phyloP scores from a whole-genome alignment of 2,888 invertebrate species.

The Eilema depressum region DNA sequence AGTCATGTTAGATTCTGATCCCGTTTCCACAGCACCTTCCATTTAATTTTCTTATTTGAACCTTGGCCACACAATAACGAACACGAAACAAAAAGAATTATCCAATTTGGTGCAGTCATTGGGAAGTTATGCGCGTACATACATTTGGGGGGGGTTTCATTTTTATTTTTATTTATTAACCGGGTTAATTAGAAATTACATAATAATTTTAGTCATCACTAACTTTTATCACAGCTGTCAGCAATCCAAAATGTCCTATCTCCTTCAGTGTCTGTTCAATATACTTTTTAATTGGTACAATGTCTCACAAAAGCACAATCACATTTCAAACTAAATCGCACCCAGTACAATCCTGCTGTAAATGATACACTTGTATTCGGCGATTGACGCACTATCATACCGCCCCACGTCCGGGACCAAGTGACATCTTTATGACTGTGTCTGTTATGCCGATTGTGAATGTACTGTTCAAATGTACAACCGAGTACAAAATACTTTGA shows the following conservation, averaged over 20 bases:
- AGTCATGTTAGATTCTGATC: too few relatives aligned
- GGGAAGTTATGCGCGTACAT: too few relatives aligned
- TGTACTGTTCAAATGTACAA: conserved; percentile 29
- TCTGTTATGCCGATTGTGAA: conserved; percentile 41
- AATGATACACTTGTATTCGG: conserved; percentile 35
- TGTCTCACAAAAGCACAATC: neutral
- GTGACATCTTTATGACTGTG: conserved; percentile 78
- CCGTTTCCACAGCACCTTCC: too few relatives aligned
- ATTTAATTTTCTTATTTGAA: too few relatives aligned
- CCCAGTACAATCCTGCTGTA: neutral
- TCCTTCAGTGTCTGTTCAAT: neutral
- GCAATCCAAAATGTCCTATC: neutral
- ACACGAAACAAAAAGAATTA: too few relatives aligned
- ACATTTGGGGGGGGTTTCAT: too few relatives aligned
- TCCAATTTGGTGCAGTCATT: too few relatives aligned
- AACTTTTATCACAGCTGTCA: neutral
- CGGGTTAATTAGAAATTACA: too few relatives aligned
- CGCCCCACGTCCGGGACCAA: conserved; percentile 68
- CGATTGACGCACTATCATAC: conserved; percentile 51
- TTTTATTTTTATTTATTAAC: too few relatives aligned
- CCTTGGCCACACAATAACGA: too few relatives aligned
- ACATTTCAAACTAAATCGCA: neutral
- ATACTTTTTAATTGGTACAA: conserved; percentile 1
- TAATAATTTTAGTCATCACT: neutral
- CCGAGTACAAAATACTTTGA: conserved; percentile 1